Base-by-base conservation (phyloP, 2,113 vertebrate species). In the Raja brachyura region DNA sequence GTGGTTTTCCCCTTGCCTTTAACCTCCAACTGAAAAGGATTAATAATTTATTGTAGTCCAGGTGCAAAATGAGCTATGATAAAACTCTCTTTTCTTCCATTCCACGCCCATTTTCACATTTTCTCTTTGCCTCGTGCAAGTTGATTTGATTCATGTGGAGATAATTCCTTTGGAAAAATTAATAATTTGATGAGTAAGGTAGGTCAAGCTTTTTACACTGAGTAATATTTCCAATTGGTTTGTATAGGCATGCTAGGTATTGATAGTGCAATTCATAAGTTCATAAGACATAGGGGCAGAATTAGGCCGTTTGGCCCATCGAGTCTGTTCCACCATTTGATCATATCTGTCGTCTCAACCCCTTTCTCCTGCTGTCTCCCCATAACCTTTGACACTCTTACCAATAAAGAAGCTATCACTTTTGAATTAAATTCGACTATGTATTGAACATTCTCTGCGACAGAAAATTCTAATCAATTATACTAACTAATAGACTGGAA, bases 11-110 rank as follows among this genome's bases (percentile, higher is more conserved):
- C 56, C 0, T 31, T 28, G 54, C 56, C 25, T 5, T 63, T 88
- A 66, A 25, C 75, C 59, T 61, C 61, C 61, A 66, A 88, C 85
- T 88, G 56, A 66, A 88, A 33, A 88, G 61, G 85, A 88, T n/a
- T 88, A 18, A 61, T 66, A 66, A 88, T 88, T 61, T 88, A 31
- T 81, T 56, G 78, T 54, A 81, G 48, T 9, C 6, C 39, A 22
- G 5, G 78, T 56, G 18, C 48, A 22, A 48, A 56, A 33, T 9
- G 20, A 56, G 78, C 39, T 20, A 54, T 54, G 78, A 20, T 48
- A 10, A 3, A 81, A 54, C 1, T 81, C 54, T 81, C 54, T 81
- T 81, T 56, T 54, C 9, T 39, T 81, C 39, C 20, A 10, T 56
- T 56, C 18, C 78, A 22, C 48, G 54, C 22, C 5, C 48, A 81